Evolutionary conservation across 2,888 invertebrate species (phyloP).

Genomic region (Dicyrtomina minuta): DNA sequence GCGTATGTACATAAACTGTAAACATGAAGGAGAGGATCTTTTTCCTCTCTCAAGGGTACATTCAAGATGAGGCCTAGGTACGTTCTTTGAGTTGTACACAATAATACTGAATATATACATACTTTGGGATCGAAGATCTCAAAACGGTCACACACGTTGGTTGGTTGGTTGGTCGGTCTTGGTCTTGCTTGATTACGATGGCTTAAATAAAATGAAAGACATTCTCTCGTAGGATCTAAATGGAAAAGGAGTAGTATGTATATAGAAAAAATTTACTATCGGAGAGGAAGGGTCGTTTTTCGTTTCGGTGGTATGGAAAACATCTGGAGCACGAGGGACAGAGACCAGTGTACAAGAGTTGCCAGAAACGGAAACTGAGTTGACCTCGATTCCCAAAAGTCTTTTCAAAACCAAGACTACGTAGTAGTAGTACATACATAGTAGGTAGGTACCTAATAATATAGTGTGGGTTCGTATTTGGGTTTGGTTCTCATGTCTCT

Average conservation of each 20-base stretch:
- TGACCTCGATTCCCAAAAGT: conserved; percentile 29
- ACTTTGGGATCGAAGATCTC: too few relatives aligned
- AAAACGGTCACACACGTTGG: not conserved
- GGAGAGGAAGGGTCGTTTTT: conserved; percentile 7
- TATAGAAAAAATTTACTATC: not conserved
- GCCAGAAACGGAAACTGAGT: conserved; percentile 27
- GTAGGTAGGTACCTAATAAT: not conserved
- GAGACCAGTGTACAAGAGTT: not conserved
- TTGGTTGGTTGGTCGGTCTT: not conserved
- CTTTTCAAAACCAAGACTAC: conserved; percentile 4
- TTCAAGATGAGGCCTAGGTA: too few relatives aligned
- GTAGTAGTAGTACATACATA: not conserved
- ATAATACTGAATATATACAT: too few relatives aligned
- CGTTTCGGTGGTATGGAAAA: conserved; percentile 17
- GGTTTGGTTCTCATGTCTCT: not conserved
- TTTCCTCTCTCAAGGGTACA: too few relatives aligned
- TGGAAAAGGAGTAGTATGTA: too few relatives aligned
- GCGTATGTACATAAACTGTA: too few relatives aligned
- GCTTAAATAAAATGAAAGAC: not conserved
- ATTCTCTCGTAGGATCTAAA: not conserved
- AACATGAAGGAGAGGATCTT: too few relatives aligned
- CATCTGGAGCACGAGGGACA: conserved; percentile 27
- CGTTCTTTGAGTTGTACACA: too few relatives aligned
- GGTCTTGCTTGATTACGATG: not conserved
- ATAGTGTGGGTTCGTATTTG: not conserved